Conservation (phyloP, 2,797 vertebrate genomes). For the Hyperoplus immaculatus region DNA sequence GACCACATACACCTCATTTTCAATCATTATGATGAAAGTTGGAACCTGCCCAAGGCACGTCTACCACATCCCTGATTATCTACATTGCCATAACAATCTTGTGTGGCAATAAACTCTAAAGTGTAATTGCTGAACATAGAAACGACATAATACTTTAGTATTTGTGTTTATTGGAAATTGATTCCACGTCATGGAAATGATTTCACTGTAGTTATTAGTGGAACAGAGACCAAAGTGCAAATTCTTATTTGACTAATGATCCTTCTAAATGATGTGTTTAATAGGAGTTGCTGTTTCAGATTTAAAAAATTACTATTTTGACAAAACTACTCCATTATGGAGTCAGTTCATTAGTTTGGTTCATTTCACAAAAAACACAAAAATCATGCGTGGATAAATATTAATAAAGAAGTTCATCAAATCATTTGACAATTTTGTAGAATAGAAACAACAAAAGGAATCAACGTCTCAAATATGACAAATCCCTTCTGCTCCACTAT, state of each 20-base stretch:
- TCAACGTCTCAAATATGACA: constrained; percentile 38
- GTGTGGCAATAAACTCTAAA: constrained; percentile 37
- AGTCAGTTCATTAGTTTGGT: background rate
- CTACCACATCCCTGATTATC: constrained; percentile 18
- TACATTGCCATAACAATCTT: constrained; percentile 13
- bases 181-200: constrained; percentile 37
- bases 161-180: constrained; percentile 15
- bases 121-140: constrained; percentile 22
- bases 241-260: constrained; percentile 15
- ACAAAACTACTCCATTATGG: constrained; percentile 4
- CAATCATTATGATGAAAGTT: constrained; percentile 44
- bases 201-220: constrained; percentile 22
- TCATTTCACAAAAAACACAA: background rate
- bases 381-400: too few species aligned
- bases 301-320: background rate
- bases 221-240: constrained; percentile 10
- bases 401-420: background rate
- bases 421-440: background rate
- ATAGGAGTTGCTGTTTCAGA: constrained; percentile 19
- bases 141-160: background rate
- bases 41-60: constrained; percentile 34
- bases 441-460: constrained; percentile 11
- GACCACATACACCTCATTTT: constrained; percentile 38
- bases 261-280: constrained; percentile 15
- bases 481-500: constrained; percentile 11